Evolutionary conservation across 2,113 vertebrate genomes (phyloP).

Genomic region (Misgurnus anguillicaudatus): DNA sequence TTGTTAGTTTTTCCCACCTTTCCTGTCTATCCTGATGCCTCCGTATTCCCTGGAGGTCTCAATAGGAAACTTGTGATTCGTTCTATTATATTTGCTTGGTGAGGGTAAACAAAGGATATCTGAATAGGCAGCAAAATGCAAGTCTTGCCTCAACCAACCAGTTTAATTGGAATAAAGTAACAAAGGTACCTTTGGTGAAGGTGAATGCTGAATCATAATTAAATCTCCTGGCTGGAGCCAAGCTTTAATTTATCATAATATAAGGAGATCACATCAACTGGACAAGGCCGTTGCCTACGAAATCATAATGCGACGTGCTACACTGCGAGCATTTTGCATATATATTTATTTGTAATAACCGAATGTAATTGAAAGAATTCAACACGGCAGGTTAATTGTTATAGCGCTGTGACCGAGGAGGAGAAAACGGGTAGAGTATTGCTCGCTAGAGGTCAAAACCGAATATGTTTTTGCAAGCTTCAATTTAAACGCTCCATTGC

Average conservation of each 20-base stretch:
- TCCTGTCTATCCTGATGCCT: not conserved
- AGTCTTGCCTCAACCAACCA: constrained; percentile 55
- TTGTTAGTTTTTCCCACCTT: not conserved
- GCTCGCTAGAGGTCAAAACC: constrained; percentile 21
- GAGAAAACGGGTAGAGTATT: constrained; percentile 1
- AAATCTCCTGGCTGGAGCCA: constrained; percentile 63
- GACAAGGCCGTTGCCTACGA: constrained; percentile 53
- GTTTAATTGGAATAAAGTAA: constrained; percentile 66
- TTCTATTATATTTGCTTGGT: constrained; percentile 56
- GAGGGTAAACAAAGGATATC: constrained; percentile 67
- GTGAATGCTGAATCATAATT: constrained; percentile 72
- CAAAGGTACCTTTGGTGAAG: constrained; percentile 65
- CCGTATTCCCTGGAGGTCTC: constrained; percentile 9
- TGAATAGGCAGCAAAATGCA: constrained; percentile 49
- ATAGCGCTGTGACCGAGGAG: not conserved
- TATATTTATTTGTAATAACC: constrained; percentile 34
- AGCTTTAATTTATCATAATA: constrained; percentile 70
- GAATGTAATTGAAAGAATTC: constrained; percentile 12
- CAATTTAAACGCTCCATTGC: not conserved
- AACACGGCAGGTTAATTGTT: constrained; percentile 8
- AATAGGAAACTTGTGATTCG: constrained; percentile 47
- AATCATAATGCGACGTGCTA: constrained; percentile 31
- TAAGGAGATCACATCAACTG: constrained; percentile 59
- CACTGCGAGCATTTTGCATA: constrained; percentile 18
- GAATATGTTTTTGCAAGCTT: not conserved